Evolutionary conservation across 2,888 invertebrate genomes (phyloP).

Genomic region (Didymodactylos carnosus): DNA sequence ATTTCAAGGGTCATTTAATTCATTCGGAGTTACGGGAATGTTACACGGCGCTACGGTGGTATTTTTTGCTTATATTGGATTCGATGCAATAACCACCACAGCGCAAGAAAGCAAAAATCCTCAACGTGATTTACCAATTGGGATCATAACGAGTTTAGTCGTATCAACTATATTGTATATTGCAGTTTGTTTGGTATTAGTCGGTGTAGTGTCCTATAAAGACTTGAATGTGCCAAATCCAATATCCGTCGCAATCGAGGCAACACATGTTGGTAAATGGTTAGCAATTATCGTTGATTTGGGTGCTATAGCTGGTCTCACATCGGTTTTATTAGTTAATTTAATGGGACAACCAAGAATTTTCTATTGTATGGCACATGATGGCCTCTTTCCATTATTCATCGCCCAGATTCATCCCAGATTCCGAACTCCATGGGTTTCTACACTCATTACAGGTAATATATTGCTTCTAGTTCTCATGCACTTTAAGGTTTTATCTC

Average conservation of each 20-base stretch:
- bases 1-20: neutral
- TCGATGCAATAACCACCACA: conserved; percentile 6
- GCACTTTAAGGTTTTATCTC: neutral
- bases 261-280: neutral
- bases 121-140: neutral
- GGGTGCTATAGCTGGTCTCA: neutral
- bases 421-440: neutral
- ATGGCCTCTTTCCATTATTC: neutral
- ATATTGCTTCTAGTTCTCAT: neutral
- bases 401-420: neutral
- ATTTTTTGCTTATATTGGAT: conserved; percentile 9
- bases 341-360: neutral
- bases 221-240: neutral
- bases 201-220: neutral
- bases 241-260: neutral
- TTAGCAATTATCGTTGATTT: neutral
- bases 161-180: neutral
- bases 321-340: neutral
- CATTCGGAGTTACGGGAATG: neutral
- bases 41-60: neutral
- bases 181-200: neutral
- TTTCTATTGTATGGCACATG: neutral
- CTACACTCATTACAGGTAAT: neutral
- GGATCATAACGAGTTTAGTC: neutral
- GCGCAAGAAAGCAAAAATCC: conserved; percentile 4